Percentiles rank a stretch among this genome's conserved stretches.
Conservation (phyloP, 2,797 vertebrate genomes). For the Pachyuromys duprasi region DNA sequence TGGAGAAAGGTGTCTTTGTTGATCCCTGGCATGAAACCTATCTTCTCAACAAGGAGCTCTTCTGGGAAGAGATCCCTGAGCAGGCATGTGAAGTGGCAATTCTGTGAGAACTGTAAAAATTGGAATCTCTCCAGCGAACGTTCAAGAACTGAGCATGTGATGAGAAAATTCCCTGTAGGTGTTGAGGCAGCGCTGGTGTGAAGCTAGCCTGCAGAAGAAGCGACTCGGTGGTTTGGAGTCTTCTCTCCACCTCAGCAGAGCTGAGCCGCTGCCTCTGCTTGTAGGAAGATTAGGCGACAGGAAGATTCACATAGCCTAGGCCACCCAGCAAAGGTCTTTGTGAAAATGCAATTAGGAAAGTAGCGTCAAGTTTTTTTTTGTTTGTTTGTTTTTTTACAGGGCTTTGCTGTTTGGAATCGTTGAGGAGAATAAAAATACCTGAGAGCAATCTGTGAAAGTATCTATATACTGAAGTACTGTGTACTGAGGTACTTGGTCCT, state of each 20-base stretch:
- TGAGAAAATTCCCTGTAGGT: not conserved
- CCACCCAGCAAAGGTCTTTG: not conserved
- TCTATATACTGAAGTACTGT: not conserved
- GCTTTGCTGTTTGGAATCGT: not conserved
- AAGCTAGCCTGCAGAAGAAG: not conserved
- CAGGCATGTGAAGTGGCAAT: not conserved
- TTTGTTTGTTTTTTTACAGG: not conserved
- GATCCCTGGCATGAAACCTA: not conserved
- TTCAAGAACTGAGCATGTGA: not conserved
- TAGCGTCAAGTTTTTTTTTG: not conserved
- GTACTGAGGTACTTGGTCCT: not conserved
- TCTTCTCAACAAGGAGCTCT: not conserved
- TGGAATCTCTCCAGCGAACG: not conserved
- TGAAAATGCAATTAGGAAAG: not conserved
- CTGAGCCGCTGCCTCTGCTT: accelerated
- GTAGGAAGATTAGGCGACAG: not conserved
- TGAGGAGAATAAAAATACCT: not conserved
- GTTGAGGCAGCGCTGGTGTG: not conserved
- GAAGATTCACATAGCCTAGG: not conserved
- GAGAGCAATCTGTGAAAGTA: not conserved
- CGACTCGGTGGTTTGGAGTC: not conserved
- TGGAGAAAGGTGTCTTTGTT: not conserved
- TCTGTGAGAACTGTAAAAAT: not conserved
- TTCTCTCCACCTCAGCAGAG: not conserved
- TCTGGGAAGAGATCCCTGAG: not conserved